Percentiles rank a stretch among this genome's conserved stretches.
phyloP scores from a whole-genome alignment of 64 coral and sea anemone species.

The Montipora capricornis region DNA sequence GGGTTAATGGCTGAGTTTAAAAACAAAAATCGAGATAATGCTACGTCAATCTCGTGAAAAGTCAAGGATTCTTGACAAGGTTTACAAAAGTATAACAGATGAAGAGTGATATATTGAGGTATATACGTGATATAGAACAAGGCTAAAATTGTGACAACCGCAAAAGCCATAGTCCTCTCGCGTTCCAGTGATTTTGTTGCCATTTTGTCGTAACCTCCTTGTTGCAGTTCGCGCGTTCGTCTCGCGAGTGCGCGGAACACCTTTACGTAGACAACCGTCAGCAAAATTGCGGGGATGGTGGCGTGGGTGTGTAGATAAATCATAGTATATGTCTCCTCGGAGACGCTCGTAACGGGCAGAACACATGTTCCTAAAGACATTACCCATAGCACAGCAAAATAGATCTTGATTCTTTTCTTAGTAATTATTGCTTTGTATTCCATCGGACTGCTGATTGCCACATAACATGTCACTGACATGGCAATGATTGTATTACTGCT shows the following conservation, averaged over 20 bases:
- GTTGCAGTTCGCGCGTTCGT: slow-evolving; percentile 20
- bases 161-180: neutral
- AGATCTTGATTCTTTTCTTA: slow-evolving; percentile 21
- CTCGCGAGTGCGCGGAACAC: slow-evolving; percentile 38
- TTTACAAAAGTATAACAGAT: slow-evolving; percentile 17
- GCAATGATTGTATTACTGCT: slow-evolving; percentile 9
- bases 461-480: slow-evolving; percentile 9
- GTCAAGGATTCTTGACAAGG: neutral
- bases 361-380: neutral
- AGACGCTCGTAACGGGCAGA: slow-evolving; percentile 5
- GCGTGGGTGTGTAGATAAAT: slow-evolving; percentile 40
- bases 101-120: slow-evolving; percentile 28
- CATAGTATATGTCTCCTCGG: slow-evolving; percentile 23
- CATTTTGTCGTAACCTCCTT: neutral
- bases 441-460: slow-evolving; percentile 15
- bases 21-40: slow-evolving; percentile 14
- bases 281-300: neutral
- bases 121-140: slow-evolving; percentile 32
- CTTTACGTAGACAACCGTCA: neutral
- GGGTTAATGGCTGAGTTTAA: slow-evolving; percentile 22
- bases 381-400: slow-evolving; percentile 5
- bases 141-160: neutral
- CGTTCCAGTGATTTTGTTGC: slow-evolving; percentile 2
- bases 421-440: slow-evolving; percentile 25
- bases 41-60: slow-evolving; percentile 42